Percentiles rank a stretch among this genome's conserved stretches.
phyloP scores from a whole-genome alignment of 2,113 vertebrate species.

The Uria aalge region DNA sequence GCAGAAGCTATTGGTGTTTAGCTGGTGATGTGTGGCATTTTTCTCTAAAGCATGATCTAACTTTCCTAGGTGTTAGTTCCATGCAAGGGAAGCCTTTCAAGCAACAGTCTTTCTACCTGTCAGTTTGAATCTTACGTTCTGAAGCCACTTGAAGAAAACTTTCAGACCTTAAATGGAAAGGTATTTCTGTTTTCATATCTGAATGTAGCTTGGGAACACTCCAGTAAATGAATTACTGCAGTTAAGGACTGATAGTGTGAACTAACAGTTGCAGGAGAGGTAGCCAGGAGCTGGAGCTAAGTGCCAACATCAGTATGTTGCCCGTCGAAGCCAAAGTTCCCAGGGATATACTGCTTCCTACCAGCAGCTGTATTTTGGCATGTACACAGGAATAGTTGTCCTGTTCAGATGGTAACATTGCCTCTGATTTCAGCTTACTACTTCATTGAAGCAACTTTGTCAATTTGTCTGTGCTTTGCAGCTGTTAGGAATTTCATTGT shows the following conservation, averaged over 20 bases:
- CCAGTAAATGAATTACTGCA: background rate
- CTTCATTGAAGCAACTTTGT: background rate
- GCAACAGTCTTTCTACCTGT: constrained; percentile 70
- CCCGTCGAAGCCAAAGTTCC: background rate
- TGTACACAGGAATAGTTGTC: background rate
- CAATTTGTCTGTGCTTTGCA: background rate
- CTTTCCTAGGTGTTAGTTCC: constrained; percentile 86
- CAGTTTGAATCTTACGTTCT: constrained; percentile 91
- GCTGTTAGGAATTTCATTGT: background rate
- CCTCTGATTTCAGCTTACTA: background rate
- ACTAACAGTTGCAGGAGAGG: background rate
- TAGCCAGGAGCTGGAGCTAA: background rate
- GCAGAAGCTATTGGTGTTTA: background rate
- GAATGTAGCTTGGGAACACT: background rate
- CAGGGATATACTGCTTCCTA: background rate
- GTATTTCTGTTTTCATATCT: constrained; percentile 58
- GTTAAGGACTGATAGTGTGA: background rate
- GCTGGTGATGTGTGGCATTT: background rate
- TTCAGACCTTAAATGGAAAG: constrained; percentile 89
- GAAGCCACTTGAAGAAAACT: constrained; percentile 79
- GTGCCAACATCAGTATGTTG: background rate
- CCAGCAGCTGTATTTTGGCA: background rate
- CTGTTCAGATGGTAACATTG: background rate
- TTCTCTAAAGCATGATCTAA: background rate
- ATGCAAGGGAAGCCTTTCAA: constrained; percentile 85